Percentiles rank a stretch among this genome's conserved stretches.
Evolutionary conservation across 2,113 vertebrate species (phyloP).

Genomic region (Galeopterus variegatus): DNA sequence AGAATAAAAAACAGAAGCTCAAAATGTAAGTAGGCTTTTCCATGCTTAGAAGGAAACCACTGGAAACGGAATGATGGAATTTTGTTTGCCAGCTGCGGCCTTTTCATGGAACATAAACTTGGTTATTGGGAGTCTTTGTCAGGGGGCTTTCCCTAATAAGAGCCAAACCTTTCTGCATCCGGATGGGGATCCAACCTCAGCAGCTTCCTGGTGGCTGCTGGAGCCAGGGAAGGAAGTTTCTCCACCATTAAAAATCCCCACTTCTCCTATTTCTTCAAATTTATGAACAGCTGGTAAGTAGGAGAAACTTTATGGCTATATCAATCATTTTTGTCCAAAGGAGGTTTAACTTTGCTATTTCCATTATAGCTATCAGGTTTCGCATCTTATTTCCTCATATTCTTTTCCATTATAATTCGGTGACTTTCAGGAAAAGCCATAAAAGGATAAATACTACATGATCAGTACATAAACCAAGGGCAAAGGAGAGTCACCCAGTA

Average conservation of each 20-base stretch:
- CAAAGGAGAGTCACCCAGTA: not conserved
- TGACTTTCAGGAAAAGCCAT: conserved; percentile 30
- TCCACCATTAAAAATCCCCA: not conserved
- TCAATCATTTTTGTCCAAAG: not conserved
- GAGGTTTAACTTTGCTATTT: not conserved
- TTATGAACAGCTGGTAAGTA: not conserved
- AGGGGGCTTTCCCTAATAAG: not conserved
- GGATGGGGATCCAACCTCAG: not conserved
- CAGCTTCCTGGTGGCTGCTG: not conserved
- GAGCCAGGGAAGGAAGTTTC: not conserved
- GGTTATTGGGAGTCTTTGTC: not conserved
- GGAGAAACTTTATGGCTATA: not conserved
- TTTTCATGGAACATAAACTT: conserved; percentile 53
- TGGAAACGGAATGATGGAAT: conserved; percentile 15
- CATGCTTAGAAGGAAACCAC: not conserved
- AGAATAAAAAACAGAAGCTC: conserved; percentile 37
- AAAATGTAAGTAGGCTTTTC: not conserved
- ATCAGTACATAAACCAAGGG: not conserved
- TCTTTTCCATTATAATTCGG: not conserved
- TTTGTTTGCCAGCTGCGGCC: not conserved
- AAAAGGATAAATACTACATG: not conserved
- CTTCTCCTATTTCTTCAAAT: not conserved
- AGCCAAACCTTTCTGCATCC: not conserved
- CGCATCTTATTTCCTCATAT: conserved; percentile 3
- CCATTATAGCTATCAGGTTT: not conserved